phyloP scores from a whole-genome alignment of 1,140 invertebrate genomes.

The Leptopilina clavipes region DNA sequence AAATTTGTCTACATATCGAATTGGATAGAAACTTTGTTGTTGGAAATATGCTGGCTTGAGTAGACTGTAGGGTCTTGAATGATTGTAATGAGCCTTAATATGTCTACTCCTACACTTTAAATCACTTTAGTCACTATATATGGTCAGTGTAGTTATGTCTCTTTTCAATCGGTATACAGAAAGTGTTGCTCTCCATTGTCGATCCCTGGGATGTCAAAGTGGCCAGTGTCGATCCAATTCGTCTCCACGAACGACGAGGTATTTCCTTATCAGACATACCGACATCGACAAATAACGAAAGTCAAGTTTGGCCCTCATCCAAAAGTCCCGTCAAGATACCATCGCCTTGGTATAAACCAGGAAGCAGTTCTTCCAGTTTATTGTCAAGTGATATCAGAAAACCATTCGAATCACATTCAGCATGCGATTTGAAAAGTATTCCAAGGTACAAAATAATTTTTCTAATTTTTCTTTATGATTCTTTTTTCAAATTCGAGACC shows the following conservation, averaged over 20 bases:
- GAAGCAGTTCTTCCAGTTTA: constrained; percentile 18
- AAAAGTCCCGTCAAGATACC: constrained; percentile 55
- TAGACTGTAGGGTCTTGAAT: constrained; percentile 22
- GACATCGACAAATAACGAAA: constrained; percentile 45
- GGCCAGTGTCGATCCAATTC: constrained; percentile 69
- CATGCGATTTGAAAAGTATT: constrained; percentile 24
- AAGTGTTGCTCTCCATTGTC: constrained; percentile 71
- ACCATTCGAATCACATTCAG: constrained; percentile 21
- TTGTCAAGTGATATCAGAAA: neutral
- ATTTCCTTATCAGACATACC: constrained; percentile 55
- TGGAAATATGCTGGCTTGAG: neutral
- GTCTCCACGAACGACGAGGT: constrained; percentile 61
- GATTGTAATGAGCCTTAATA: constrained; percentile 60
- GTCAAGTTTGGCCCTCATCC: constrained; percentile 10
- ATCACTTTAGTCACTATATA: constrained; percentile 22
- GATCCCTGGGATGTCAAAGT: constrained; percentile 72
- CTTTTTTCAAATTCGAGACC: too few relatives aligned
- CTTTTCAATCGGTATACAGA: constrained; percentile 63
- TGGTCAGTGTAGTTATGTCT: constrained; percentile 35
- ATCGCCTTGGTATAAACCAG: constrained; percentile 71
- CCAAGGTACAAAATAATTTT: neutral
- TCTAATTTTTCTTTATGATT: neutral
- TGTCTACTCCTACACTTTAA: constrained; percentile 57
- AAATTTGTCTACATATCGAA: neutral
- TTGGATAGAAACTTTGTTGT: neutral